Percentiles rank a stretch among this genome's conserved stretches.
Evolutionary conservation across 2,797 vertebrate genomes (phyloP).

Genomic region (Pseudopleuronectes americanus): DNA sequence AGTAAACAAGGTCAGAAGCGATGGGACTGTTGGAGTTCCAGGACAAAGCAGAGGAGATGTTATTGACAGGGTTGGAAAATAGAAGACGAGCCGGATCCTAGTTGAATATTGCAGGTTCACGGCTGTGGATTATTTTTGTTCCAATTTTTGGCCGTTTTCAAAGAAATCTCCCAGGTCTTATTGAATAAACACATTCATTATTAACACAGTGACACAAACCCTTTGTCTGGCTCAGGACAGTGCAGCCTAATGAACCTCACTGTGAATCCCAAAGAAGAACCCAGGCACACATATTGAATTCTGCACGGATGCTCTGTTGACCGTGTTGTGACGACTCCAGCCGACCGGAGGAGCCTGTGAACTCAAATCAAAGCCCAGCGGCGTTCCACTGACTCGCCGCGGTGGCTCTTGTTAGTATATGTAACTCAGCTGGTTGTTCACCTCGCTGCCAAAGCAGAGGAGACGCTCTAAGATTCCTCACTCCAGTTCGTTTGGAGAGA

Average conservation of each 20-base stretch:
- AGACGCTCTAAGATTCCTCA: conserved; percentile 36
- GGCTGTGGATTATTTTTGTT: too few relatives aligned
- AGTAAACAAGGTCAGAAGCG: conserved; percentile 64
- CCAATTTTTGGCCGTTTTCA: too few relatives aligned
- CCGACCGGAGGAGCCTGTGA: not conserved
- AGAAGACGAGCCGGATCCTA: not conserved
- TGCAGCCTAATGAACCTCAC: too few relatives aligned
- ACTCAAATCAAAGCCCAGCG: conserved; percentile 36
- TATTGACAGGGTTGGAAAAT: not conserved
- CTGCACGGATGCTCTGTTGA: not conserved
- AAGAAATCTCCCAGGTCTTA: not conserved
- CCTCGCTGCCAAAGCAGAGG: conserved; percentile 6
- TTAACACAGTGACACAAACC: too few relatives aligned
- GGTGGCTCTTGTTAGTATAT: conserved; percentile 52
- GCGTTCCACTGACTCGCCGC: conserved; percentile 22
- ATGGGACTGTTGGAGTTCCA: conserved; percentile 33
- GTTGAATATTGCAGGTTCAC: too few relatives aligned
- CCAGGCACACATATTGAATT: too few relatives aligned
- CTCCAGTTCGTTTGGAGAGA: too few relatives aligned
- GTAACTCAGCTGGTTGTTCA: conserved; percentile 64
- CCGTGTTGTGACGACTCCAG: not conserved
- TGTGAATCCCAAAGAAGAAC: too few relatives aligned
- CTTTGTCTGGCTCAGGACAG: too few relatives aligned
- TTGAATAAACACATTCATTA: not conserved
- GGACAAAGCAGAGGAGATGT: conserved; percentile 22